Base-by-base conservation (phyloP, 2,888 invertebrate genomes). In the Brachyptera putata region DNA sequence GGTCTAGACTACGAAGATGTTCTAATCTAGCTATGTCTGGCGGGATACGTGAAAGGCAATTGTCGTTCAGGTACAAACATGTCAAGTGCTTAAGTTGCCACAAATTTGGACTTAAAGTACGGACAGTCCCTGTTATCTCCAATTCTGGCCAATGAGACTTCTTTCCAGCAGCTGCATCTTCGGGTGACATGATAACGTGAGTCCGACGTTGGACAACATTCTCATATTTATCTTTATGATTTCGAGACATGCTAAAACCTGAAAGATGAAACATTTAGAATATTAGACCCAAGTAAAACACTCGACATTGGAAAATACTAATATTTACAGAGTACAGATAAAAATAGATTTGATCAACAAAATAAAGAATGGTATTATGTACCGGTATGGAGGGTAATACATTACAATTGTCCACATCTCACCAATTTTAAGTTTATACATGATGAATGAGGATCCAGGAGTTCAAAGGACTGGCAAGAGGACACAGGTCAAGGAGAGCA, bases 51-150 rank as follows among this genome's bases (percentile, higher is more conserved):
- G 89, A 85, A 70, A 99, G 82, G 75, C 89, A 88, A 81, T 99
- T 99, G 79, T 95, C 94, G 78, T 95, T 95, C 73, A 98, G 82
- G 79, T 95, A 96, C 71, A 99, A 81, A 68, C 91, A 91, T 61
- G 97, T 97, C 71, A 99, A 81, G 78, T 97, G 92, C 67, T 87
- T 84, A 77, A 95, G 82, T 75, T 89, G 87, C 86, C 95, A 98
- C 71, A 99, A 78, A 70, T 87, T 85, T 34, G 94, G 91, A 77
- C 95, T 94, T 70, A 99, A 79, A 75, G 95, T 96, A 72, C 94
- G 86, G 72, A 99, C 92, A 80, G 87, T 89, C 78, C 98, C 98
- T 78, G 84, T 84, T 78, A 93, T 90, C 85, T 93, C 93, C 80
- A 93, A 82, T 74, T 91, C 89, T 75, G 89, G 86, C 95, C 95